Conservation (phyloP, 2,113 vertebrate species). For the Saimiri boliviensis region DNA sequence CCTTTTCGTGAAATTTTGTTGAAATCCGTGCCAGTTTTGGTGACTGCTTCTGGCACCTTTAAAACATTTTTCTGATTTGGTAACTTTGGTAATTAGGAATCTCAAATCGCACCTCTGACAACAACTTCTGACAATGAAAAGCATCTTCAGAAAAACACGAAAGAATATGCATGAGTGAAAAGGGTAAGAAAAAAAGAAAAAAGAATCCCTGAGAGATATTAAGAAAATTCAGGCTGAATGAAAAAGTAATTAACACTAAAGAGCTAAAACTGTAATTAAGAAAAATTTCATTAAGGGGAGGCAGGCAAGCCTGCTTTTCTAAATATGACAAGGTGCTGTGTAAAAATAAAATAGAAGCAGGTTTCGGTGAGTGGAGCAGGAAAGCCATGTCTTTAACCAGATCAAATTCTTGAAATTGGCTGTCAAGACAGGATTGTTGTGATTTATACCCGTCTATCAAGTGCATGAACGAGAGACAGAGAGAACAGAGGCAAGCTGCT, state of each 20-base stretch:
- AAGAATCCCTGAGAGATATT: constrained; percentile 77
- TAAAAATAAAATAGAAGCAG: constrained; percentile 82
- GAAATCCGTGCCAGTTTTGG: neutral
- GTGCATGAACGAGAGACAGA: constrained; percentile 78
- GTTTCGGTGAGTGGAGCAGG: constrained; percentile 83
- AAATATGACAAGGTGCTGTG: constrained; percentile 81
- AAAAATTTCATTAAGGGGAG: constrained; percentile 86
- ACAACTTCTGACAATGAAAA: constrained; percentile 76
- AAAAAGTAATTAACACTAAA: constrained; percentile 88
- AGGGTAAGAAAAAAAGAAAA: neutral
- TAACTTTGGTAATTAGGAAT: constrained; percentile 76
- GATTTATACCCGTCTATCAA: constrained; percentile 99
- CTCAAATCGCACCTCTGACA: constrained; percentile 78
- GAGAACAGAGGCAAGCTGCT: constrained; percentile 87
- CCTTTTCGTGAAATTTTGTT: neutral
- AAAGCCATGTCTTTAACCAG: constrained; percentile 98
- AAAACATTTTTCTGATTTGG: neutral
- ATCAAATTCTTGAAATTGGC: constrained; percentile 99
- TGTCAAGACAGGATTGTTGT: constrained; percentile 98
- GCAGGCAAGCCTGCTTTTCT: constrained; percentile 82
- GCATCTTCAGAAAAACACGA: constrained; percentile 76
- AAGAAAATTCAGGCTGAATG: constrained; percentile 81
- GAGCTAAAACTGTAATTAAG: constrained; percentile 89
- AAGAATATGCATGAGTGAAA: constrained; percentile 62
- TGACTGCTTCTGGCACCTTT: neutral